Base-by-base conservation (phyloP, 92 coral and sea anemone species). In the Palythoa grandiflora region DNA sequence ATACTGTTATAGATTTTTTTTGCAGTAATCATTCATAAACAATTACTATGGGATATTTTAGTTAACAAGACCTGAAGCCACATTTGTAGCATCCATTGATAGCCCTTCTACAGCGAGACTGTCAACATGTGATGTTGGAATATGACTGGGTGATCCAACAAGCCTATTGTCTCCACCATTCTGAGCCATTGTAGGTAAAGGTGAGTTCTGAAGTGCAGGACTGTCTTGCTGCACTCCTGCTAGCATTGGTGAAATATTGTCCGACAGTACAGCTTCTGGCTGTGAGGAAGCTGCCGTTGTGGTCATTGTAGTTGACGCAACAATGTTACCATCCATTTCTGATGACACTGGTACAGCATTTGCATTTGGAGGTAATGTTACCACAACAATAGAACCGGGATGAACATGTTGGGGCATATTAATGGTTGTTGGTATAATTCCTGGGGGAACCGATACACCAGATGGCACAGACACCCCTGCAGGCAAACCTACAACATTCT, bases 161-260 rank as follows among this genome's bases (percentile, higher is more conserved):
- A 91, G 66, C 68, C 89, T 77, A 51, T 79, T 73, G 53, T 94
- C 95, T 16, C 94, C 93, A 9, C 98, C 98, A 89, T 95, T 95
- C 68, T 95, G 98, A 8, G 91, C 96, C 98, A 95, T 93, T 61
- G 96, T 95, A 3, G 98, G 98, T 16, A 95, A 79, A 3, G 96
- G 98, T 1, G 98, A 95, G 73, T 89, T 91, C 71, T 94, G 95
- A 10, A 94, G 83, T 5, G 89, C 83, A 1, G 98, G 98, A 71
- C 98, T 94, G 19, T 90, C 89, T 48, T 94, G 98, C 76, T 77
- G 96, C 13, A 95, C 89, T 74, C 87, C 88, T 71, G 79, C 85
- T 16, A 93, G 83, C 91, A 95, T 89, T 12, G 96, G 93, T 38
- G 95, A 85, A 48, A 95, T 68, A 72, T 78, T 91, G 73, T 93